Conservation (phyloP, 2,113 vertebrate species). For the Mastomys coucha region DNA sequence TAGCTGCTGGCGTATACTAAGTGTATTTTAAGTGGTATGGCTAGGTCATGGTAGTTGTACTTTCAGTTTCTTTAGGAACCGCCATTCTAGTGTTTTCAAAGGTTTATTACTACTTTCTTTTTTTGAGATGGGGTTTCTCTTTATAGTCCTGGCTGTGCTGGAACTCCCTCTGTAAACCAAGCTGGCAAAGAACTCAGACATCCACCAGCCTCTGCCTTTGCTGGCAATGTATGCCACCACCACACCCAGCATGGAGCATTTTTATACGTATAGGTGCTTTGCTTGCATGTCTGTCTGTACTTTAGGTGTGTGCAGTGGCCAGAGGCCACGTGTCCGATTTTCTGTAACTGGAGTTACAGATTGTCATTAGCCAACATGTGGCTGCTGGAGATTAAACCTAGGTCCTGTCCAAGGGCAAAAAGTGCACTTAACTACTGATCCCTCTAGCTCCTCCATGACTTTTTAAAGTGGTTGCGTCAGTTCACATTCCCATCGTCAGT, state of each 20-base stretch:
- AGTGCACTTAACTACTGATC: background rate
- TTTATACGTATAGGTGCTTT: background rate
- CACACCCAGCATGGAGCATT: background rate
- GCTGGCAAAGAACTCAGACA: background rate
- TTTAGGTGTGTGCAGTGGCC: background rate
- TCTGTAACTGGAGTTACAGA: background rate
- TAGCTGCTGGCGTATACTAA: background rate
- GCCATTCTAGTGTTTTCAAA: background rate
- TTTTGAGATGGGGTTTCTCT: background rate
- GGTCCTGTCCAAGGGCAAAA: background rate
- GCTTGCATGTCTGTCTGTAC: background rate
- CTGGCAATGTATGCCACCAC: background rate
- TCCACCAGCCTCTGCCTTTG: background rate
- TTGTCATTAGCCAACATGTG: background rate
- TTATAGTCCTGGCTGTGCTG: background rate
- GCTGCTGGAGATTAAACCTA: background rate
- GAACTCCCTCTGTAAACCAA: background rate
- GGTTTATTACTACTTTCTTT: background rate
- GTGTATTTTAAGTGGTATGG: background rate
- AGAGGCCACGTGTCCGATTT: background rate
- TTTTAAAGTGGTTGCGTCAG: background rate
- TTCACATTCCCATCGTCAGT: no score
- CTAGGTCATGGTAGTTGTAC: background rate
- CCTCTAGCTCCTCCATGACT: background rate
- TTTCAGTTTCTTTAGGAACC: background rate